Evolutionary conservation across 2,797 vertebrate species (phyloP).

Genomic region (Esox masquinongy): DNA sequence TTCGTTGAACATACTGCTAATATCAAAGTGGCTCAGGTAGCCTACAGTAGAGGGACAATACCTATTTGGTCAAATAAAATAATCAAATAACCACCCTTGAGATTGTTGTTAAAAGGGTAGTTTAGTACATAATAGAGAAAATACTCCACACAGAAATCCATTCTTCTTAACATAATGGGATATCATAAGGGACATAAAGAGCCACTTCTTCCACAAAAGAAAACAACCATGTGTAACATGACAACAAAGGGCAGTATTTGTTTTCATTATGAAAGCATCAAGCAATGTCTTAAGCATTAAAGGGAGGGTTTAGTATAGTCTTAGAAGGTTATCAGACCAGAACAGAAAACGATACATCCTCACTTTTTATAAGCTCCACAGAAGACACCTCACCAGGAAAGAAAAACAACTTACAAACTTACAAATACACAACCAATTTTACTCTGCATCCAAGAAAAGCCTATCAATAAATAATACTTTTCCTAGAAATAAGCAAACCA

Average conservation of each 20-base stretch:
- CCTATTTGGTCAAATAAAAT: not conserved
- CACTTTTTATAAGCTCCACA: not conserved
- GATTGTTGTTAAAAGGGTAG: not conserved
- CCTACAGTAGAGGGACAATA: not conserved
- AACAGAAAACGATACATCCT: not conserved
- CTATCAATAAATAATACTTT: not conserved
- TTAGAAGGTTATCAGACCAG: constrained; percentile 20
- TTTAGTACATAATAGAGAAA: not conserved
- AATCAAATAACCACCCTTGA: not conserved
- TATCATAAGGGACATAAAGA: not conserved
- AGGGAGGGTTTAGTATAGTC: constrained; percentile 7
- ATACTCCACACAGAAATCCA: not conserved
- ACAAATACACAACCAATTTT: too few relatives aligned
- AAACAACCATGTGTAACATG: constrained; percentile 10
- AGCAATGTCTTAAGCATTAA: constrained; percentile 2
- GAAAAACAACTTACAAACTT: not conserved
- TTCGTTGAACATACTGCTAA: not conserved
- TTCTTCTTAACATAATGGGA: not conserved
- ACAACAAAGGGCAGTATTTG: constrained; percentile 25
- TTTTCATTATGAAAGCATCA: constrained; percentile 10
- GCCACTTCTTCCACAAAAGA: not conserved
- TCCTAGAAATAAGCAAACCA: not conserved
- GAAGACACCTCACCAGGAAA: not conserved
- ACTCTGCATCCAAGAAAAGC: not conserved
- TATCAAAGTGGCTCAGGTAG: not conserved